Percentiles rank a stretch among this genome's conserved stretches.
These are phyloP conservation scores for Eurosta solidaginis DNA, from an alignment of 1,140 invertebrate genomes.

Conservation along the genomic window DNA sequence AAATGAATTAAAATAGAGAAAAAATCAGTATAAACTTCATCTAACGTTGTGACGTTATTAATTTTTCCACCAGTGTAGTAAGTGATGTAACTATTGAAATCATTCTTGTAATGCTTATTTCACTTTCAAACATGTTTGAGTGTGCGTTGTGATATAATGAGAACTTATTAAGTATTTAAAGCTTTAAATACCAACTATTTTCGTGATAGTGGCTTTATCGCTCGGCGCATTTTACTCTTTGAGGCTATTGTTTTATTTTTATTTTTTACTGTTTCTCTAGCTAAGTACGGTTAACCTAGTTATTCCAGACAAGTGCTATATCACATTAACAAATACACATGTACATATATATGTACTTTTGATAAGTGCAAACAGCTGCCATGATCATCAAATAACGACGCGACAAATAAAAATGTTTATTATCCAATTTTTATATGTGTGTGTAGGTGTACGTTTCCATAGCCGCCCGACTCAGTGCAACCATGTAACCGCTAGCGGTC, in stretches of 20 bases:
- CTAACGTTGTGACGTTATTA: too few species aligned
- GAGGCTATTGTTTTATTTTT: background rate
- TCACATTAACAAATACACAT: background rate
- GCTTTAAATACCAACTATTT: background rate
- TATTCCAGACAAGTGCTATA: background rate
- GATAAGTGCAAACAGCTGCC: conserved; percentile 19
- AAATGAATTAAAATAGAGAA: too few species aligned
- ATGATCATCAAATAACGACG: background rate
- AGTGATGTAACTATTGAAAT: too few species aligned
- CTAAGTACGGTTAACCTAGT: conserved; percentile 23
- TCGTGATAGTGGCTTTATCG: too few species aligned
- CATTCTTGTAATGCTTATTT: too few species aligned
- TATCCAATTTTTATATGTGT: background rate
- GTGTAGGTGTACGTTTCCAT: background rate
- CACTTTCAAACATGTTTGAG: too few species aligned
- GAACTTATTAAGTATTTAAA: background rate
- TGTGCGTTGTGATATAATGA: background rate
- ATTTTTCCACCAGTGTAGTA: too few species aligned
- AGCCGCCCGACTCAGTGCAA: background rate
- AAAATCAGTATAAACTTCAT: too few species aligned
- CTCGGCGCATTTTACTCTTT: background rate
- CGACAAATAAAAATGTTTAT: background rate
- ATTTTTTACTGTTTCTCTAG: background rate
- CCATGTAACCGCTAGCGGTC: background rate
- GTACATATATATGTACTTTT: background rate